Conservation (phyloP, 2,797 vertebrate genomes). For the Hylomyscus alleni region DNA sequence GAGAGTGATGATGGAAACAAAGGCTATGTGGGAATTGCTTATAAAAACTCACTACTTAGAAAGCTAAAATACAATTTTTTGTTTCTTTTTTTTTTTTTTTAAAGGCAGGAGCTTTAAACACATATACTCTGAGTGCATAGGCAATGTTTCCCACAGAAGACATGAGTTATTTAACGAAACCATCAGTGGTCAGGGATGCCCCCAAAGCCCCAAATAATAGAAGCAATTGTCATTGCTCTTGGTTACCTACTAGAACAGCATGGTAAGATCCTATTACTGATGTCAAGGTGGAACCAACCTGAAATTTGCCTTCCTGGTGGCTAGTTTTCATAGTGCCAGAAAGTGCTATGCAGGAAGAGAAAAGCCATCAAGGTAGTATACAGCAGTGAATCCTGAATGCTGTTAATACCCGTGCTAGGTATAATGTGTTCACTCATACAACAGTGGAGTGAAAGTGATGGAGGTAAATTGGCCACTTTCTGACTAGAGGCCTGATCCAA, state of each 20-base stretch:
- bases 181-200: neutral
- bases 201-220: neutral
- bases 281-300: neutral
- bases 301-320: neutral
- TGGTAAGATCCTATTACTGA: neutral
- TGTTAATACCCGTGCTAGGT: too few species aligned
- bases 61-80: neutral
- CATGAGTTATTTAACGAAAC: neutral
- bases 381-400: neutral
- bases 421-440: neutral
- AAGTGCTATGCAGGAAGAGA: neutral
- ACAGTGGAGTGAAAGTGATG: neutral
- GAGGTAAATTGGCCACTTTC: neutral
- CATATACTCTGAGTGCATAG: neutral
- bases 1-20: neutral
- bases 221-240: neutral
- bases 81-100: neutral
- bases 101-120: neutral
- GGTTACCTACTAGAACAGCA: neutral
- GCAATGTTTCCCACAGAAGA: neutral
- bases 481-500: neutral
- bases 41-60: neutral
- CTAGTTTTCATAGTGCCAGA: neutral
- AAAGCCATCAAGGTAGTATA: neutral
- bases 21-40: neutral